Evolutionary conservation across 2,888 invertebrate species (phyloP), one percentile per base, ranked within the genome.

Genomic region (Strigamia maritima): DNA sequence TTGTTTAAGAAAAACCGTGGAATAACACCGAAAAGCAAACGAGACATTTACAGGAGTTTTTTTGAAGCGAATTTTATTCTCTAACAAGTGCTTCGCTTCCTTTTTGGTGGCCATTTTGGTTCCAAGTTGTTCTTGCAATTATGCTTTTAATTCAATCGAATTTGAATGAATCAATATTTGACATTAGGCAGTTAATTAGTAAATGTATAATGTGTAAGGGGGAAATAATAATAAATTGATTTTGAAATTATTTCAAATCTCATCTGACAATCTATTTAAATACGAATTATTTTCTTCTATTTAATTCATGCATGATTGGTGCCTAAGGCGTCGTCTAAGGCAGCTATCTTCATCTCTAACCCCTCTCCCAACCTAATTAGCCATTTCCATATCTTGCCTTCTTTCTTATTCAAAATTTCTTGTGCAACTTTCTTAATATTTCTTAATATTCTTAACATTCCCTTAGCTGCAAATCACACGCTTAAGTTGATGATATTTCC

Each of bases 31-130:
- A 49, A 49, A 49, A 49, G 49, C 49, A 49, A 49, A 49, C 49
- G n/a, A 49, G n/a, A 49, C 49, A 49, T 49, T 49, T 49, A 49
- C 49, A 12, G n/a, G 49, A n/a, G n/a, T 14, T 49, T 49, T 44
- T 49, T 49, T 49, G 49, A 49, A 49, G 49, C 49, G 49, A 49
- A 49, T 49, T 49, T 49, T 49, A 49, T 49, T 49, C 49, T 49
- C 49, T 19, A n/a, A 12, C 49, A 49, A 49, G 49, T 49, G 49
- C 49, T 49, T 19, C n/a, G 49, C n/a, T 49, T 49, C n/a, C 49
- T 49, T 49, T 49, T 49, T 19, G 49, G 49, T 49, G 49, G 49
- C 16, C 49, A 49, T 49, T 49, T 49, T 49, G 6, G 49, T 49
- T 49, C 49, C 49, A 14, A 14, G 49, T 49, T 49, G 16, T 49